Base-by-base conservation (phyloP, 2,888 invertebrate species). In the Silvanus unidentatus region DNA sequence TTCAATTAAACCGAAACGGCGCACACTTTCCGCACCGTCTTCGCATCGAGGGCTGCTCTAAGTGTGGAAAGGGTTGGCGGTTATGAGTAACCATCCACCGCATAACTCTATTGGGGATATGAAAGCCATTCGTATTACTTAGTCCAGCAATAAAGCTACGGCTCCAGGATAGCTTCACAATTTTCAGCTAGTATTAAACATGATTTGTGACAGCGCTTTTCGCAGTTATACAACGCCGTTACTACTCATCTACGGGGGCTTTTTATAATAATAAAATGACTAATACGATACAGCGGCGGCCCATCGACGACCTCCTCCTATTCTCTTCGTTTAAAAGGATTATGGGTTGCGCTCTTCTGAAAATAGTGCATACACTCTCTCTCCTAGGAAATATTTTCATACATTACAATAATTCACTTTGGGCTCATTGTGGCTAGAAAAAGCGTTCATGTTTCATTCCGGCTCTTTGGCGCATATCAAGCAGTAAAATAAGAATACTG, bases 91-190 rank as follows among this genome's bases (percentile, higher is more conserved):
- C 22, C 8, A 22, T 22, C 4, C 22, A 32, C 10, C 48, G 55
- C 52, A 52, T 54, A 59, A 60, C 62, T 62, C 63, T 62, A 64
- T 64, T 59, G 64, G 61, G 67, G 65, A 64, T 68, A 64, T 63
- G 65, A 63, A 62, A 63, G 64, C 69, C 73, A 74, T 75, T 74
- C 71, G 73, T 75, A 75, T 75, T 75, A 74, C 74, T 74, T 74
- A 74, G 70, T 68, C 65, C 64, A 65, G 67, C 74, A 73, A 74
- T 75, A 75, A 75, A 75, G 73, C 67, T 62, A 63, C 64, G 63
- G 64, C 64, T 61, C 3, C 59, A 67, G 69, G 67, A 68, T 68
- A 63, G 66, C 67, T 67, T 68, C 68, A 68, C 69, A 68, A 70
- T 70, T 69, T 69, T 70, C 69, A 61, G 22, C 68, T 59, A 65